These are phyloP conservation scores for Misgurnus mizolepis DNA, from an alignment of 2,113 vertebrate species.

Conservation along the genomic window DNA sequence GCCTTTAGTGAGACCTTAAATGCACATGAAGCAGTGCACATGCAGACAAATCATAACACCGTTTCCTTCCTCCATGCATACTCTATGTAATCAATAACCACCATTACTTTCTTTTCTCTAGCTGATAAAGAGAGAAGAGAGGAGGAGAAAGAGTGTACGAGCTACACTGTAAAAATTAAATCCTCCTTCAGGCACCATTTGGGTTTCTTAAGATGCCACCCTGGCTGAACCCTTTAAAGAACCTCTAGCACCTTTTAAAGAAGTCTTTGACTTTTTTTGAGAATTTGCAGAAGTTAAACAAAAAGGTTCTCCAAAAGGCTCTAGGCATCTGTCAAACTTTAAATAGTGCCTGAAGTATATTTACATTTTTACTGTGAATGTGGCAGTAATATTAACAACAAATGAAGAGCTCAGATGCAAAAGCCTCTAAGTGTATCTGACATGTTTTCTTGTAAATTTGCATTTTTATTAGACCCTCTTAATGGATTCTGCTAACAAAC, in stretches of 20 bases:
- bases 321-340: not conserved
- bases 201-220: not conserved
- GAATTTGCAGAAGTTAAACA: not conserved
- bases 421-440: too few relatives aligned
- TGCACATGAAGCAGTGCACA: not conserved
- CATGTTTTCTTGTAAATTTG: too few relatives aligned
- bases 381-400: not conserved
- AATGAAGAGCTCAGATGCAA: too few relatives aligned
- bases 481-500: too few relatives aligned
- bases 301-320: not conserved
- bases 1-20: too few relatives aligned
- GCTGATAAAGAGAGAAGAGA: not conserved
- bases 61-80: constrained; percentile 9
- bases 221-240: not conserved
- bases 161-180: not conserved
- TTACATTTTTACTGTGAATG: constrained; percentile 12
- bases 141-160: constrained; percentile 5
- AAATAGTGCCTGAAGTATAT: not conserved
- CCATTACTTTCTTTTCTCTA: not conserved
- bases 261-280: not conserved
- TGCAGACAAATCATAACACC: constrained; percentile 4
- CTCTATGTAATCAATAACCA: constrained; percentile 22
- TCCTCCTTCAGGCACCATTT: not conserved
- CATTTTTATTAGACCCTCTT: too few relatives aligned
- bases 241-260: not conserved